phyloP scores from a whole-genome alignment of 2,888 invertebrate genomes.

The Baccha elongata region DNA sequence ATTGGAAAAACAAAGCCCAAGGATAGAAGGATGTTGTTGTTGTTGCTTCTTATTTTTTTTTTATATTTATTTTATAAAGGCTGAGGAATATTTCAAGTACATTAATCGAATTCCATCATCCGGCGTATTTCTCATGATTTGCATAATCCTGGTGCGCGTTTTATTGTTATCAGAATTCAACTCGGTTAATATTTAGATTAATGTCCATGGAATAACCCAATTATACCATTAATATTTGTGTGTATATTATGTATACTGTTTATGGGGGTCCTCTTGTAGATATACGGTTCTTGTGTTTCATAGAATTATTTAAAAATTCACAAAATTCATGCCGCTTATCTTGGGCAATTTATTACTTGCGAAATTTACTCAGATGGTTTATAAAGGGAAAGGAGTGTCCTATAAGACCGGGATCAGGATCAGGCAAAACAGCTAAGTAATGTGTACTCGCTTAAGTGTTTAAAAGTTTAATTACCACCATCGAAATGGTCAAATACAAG shows the following conservation, averaged over 20 bases:
- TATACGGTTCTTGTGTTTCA: conserved; percentile 16
- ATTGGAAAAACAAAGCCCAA: conserved; percentile 43
- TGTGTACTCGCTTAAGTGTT: conserved; percentile 66
- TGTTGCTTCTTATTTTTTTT: conserved; percentile 3
- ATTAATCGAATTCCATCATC: conserved; percentile 72
- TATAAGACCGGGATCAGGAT: conserved; percentile 23
- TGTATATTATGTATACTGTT: background rate
- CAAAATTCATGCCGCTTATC: conserved; percentile 57
- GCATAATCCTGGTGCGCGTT: conserved; percentile 55
- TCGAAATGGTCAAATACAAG: conserved; percentile 53
- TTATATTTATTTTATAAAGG: conserved; percentile 19
- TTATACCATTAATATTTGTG: conserved; percentile 60
- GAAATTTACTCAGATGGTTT: conserved; percentile 6
- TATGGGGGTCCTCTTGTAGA: background rate
- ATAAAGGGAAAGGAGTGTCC: background rate
- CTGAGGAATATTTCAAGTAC: conserved; percentile 41
- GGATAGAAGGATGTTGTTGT: conserved; percentile 25
- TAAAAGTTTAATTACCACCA: conserved; percentile 70
- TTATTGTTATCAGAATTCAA: conserved; percentile 69
- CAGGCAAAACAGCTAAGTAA: conserved; percentile 46
- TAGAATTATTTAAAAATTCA: conserved; percentile 55
- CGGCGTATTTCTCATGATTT: conserved; percentile 71
- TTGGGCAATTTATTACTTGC: conserved; percentile 24
- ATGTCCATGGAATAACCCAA: conserved; percentile 67
- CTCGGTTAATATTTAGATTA: conserved; percentile 70